phyloP scores from a whole-genome alignment of 1,140 invertebrate genomes.

The Leptopilina clavipes region DNA sequence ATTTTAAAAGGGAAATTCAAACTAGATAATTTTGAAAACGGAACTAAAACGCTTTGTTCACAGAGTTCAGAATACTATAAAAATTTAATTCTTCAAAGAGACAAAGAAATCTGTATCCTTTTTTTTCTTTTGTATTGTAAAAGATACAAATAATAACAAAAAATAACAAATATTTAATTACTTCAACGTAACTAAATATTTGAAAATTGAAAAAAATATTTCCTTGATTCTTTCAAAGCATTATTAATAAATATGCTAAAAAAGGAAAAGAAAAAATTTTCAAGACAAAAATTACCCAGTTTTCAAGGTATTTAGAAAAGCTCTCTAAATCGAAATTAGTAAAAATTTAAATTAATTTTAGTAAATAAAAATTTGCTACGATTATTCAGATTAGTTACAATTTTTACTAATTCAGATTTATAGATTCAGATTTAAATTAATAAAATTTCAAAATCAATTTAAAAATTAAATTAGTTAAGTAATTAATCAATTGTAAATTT shows the following conservation, averaged over 20 bases:
- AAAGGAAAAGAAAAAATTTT: conserved; percentile 42
- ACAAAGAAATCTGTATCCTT: conserved; percentile 72
- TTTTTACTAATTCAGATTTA: too few relatives aligned
- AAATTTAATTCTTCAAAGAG: conserved; percentile 61
- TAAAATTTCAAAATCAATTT: too few relatives aligned
- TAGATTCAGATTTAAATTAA: too few relatives aligned
- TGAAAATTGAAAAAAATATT: too few relatives aligned
- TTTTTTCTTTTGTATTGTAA: conserved; percentile 23
- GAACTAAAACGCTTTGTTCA: conserved; percentile 35
- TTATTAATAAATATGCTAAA: conserved; percentile 53
- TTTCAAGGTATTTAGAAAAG: conserved; percentile 33
- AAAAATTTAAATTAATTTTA: neutral
- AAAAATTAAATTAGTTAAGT: too few relatives aligned
- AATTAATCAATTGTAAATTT: too few relatives aligned
- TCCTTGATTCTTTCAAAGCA: conserved; percentile 49
- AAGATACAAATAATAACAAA: neutral
- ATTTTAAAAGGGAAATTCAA: conserved; percentile 43
- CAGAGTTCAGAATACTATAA: conserved; percentile 59
- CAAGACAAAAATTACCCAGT: neutral
- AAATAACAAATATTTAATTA: too few relatives aligned
- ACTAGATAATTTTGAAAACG: neutral
- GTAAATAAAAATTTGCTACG: too few relatives aligned
- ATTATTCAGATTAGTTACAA: too few relatives aligned
- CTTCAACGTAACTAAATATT: too few relatives aligned
- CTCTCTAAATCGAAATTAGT: too few relatives aligned